phyloP scores from a whole-genome alignment of 2,888 invertebrate genomes.

The Cephonodes hylas region DNA sequence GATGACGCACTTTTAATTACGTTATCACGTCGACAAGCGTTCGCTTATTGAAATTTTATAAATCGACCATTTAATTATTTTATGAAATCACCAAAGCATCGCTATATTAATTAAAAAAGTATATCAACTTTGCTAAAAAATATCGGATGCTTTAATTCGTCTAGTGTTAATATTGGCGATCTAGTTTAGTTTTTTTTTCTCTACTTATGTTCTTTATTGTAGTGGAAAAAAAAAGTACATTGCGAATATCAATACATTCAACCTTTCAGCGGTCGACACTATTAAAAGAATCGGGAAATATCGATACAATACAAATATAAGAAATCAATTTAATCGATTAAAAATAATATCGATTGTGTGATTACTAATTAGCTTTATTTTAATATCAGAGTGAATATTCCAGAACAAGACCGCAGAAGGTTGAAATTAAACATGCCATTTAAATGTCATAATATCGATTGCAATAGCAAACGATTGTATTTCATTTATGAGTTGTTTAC shows the following conservation, averaged over 20 bases:
- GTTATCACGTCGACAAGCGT: background rate
- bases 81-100: background rate
- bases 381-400: background rate
- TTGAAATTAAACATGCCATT: background rate
- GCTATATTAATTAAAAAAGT: background rate
- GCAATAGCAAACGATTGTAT: background rate
- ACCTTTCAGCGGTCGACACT: background rate
- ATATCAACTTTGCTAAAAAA: background rate
- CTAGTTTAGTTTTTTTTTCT: background rate
- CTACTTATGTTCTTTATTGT: background rate
- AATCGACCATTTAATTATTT: background rate
- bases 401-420: background rate
- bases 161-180: background rate
- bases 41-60: background rate
- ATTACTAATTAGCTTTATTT: background rate
- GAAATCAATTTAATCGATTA: background rate
- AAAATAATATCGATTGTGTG: background rate
- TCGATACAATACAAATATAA: background rate
- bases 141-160: background rate
- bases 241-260: background rate
- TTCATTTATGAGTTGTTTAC: background rate
- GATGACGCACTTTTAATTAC: background rate
- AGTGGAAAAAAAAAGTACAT: background rate
- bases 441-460: background rate
- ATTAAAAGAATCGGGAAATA: too few species aligned